Percentiles rank a stretch among this genome's conserved stretches.
phyloP scores from a whole-genome alignment of 2,888 invertebrate species.

The Ophioninae sp. region DNA sequence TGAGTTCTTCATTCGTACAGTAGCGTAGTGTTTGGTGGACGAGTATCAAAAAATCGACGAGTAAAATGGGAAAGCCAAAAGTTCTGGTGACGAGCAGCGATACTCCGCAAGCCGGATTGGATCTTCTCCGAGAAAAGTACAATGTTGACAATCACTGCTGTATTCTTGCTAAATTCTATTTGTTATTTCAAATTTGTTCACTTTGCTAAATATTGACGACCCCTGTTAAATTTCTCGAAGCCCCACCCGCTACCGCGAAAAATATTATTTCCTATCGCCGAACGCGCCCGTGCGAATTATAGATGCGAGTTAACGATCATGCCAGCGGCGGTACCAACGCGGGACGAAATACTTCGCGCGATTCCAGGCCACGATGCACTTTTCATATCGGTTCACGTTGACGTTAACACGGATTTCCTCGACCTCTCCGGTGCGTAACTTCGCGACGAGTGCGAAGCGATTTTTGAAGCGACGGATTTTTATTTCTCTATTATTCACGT shows the following conservation, averaged over 20 bases:
- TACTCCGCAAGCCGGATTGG: constrained; percentile 80
- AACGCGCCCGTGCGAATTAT: constrained; percentile 39
- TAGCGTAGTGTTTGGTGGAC: background rate
- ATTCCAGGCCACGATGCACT: constrained; percentile 76
- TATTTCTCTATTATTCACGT: background rate
- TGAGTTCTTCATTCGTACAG: background rate
- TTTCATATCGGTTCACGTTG: constrained; percentile 68
- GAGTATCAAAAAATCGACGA: background rate
- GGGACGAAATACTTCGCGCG: constrained; percentile 70
- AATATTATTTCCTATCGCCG: background rate
- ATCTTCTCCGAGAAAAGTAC: constrained; percentile 80
- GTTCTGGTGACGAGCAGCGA: constrained; percentile 82
- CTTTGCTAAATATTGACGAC: too few species aligned
- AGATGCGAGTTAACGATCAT: constrained; percentile 76
- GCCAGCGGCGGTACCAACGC: constrained; percentile 57
- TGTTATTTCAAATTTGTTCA: too few species aligned
- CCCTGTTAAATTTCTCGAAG: too few species aligned
- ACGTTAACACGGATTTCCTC: constrained; percentile 83
- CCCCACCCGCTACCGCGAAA: too few species aligned
- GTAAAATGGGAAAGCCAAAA: constrained; percentile 79
- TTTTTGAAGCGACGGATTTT: background rate
- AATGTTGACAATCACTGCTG: background rate
- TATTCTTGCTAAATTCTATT: background rate
- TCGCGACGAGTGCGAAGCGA: background rate
- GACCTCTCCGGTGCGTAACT: constrained; percentile 84